Evolutionary conservation across 2,113 vertebrate species (phyloP).

Genomic region (Azemiops feae): DNA sequence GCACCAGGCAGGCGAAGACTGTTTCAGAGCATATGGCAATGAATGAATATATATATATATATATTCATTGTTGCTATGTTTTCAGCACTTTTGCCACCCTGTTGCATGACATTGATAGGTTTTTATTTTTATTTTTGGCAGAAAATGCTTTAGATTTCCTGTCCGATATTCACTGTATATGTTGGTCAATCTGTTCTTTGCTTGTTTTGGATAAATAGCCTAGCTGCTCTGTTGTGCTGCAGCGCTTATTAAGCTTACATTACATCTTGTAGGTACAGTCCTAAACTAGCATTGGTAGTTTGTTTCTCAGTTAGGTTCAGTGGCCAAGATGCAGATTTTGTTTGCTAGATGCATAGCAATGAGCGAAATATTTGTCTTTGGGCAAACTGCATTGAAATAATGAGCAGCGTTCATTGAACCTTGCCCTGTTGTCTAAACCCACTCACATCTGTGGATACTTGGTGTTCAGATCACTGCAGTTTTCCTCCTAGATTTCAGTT

Average conservation of each 20-base stretch:
- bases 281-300: neutral
- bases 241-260: neutral
- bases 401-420: neutral
- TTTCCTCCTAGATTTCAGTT: neutral
- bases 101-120: neutral
- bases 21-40: neutral
- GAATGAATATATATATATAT: neutral
- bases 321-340: rapidly evolving
- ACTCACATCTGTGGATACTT: slow-evolving; percentile 9
- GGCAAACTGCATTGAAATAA: neutral
- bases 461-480: neutral
- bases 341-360: neutral
- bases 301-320: neutral
- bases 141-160: neutral
- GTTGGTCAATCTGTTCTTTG: neutral
- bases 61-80: neutral
- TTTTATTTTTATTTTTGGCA: neutral
- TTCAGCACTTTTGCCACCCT: neutral
- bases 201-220: neutral
- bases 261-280: neutral
- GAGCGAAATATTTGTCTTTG: rapidly evolving
- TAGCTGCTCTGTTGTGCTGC: neutral
- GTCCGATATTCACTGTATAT: neutral
- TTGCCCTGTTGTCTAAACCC: neutral
- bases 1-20: neutral